Percentiles rank a stretch among this genome's conserved stretches.
These are phyloP conservation scores for Anastrepha ludens DNA, from an alignment of 1,140 invertebrate species.

Conservation along the genomic window DNA sequence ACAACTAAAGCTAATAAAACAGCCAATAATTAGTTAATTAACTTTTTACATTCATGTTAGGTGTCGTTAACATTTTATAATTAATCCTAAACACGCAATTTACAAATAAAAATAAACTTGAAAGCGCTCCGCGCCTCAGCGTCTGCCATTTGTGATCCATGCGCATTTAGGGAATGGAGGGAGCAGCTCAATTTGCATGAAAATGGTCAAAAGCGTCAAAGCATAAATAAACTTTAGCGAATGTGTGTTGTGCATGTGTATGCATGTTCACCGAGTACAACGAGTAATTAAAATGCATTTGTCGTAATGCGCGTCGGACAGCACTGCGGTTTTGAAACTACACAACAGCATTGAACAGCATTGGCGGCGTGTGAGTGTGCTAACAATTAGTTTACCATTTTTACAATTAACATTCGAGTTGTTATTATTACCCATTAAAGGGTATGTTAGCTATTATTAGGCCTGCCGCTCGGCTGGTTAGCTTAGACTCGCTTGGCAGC, in stretches of 20 bases:
- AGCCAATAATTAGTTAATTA: slow-evolving; percentile 37
- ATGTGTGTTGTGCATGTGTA: neutral
- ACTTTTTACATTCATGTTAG: slow-evolving; percentile 52
- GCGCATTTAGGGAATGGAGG: neutral
- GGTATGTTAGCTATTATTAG: neutral
- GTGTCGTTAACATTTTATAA: slow-evolving; percentile 57
- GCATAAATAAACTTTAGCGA: neutral
- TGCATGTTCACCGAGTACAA: neutral
- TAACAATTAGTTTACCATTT: neutral
- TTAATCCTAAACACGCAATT: slow-evolving; percentile 57
- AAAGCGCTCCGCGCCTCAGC: neutral
- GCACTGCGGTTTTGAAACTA: neutral
- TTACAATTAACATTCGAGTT: neutral
- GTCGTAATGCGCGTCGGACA: neutral
- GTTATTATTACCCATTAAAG: neutral
- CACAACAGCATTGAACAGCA: neutral
- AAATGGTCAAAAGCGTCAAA: slow-evolving; percentile 9
- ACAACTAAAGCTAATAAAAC: slow-evolving; percentile 6
- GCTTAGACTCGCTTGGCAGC: no score
- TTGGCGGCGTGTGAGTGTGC: neutral
- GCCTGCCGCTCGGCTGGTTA: neutral
- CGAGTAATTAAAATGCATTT: slow-evolving; percentile 52
- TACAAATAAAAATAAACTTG: slow-evolving; percentile 18
- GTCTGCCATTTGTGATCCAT: neutral
- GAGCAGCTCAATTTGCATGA: slow-evolving; percentile 12